These are phyloP conservation scores for Chydorus sphaericus DNA, from an alignment of 2,888 invertebrate species.

Conservation along the genomic window DNA sequence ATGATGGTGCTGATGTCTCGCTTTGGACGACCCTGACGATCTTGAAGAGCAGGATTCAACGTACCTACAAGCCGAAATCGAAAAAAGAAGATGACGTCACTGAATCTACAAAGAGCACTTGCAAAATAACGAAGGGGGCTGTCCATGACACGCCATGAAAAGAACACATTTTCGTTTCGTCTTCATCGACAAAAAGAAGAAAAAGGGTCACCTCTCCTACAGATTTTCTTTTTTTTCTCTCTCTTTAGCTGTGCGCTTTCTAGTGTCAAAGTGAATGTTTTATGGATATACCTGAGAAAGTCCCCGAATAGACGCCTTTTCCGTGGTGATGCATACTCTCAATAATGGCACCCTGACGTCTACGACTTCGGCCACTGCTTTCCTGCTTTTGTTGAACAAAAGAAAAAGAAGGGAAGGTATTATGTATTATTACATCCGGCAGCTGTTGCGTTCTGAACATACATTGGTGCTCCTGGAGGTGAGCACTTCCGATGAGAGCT, in stretches of 20 bases:
- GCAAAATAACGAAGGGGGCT: neutral
- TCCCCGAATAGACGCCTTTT: slow-evolving; percentile 89
- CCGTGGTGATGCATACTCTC: slow-evolving; percentile 87
- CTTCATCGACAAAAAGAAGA: no score
- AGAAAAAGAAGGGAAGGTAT: neutral
- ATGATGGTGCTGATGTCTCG: slow-evolving; percentile 89
- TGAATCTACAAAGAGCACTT: neutral
- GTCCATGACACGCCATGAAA: neutral
- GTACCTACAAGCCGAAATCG: no score
- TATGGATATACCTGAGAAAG: slow-evolving; percentile 65
- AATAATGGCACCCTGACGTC: slow-evolving; percentile 59
- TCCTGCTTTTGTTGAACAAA: slow-evolving; percentile 17
- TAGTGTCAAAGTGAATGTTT: neutral
- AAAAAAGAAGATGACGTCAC: no score
- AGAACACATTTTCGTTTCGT: no score
- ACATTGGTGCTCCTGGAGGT: slow-evolving; percentile 32
- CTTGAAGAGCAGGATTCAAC: slow-evolving; percentile 81
- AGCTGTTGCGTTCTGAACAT: neutral
- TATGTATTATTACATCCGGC: neutral
- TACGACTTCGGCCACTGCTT: slow-evolving; percentile 16
- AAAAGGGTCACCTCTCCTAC: no score
- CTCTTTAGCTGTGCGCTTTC: neutral
- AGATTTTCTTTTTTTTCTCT: neutral
- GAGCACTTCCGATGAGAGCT: slow-evolving; percentile 75
- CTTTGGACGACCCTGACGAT: slow-evolving; percentile 76